These are phyloP conservation scores for Merops nubicus DNA, from an alignment of 2,113 vertebrate species.

Conservation along the genomic window DNA sequence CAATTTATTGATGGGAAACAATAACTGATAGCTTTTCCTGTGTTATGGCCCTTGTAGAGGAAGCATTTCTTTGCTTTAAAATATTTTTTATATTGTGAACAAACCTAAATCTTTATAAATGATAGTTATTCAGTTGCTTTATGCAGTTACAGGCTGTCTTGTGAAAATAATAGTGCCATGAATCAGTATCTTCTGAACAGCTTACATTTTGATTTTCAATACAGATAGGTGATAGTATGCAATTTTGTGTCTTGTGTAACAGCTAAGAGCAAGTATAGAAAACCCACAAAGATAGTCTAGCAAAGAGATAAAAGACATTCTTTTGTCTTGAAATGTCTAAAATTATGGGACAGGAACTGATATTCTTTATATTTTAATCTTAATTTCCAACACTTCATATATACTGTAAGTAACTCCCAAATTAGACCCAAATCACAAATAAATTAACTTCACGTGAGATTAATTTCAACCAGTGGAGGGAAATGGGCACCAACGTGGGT, in stretches of 20 bases:
- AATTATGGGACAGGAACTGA: not conserved
- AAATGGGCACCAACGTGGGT: not conserved
- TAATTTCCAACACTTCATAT: not conserved
- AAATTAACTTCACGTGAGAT: not conserved
- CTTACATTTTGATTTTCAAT: not conserved
- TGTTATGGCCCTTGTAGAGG: not conserved
- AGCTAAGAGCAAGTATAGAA: not conserved
- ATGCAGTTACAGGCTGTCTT: not conserved
- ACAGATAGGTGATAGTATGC: not conserved
- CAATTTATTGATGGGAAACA: not conserved
- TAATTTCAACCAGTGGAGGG: not conserved
- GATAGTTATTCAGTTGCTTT: not conserved
- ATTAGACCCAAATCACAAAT: not conserved
- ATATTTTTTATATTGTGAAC: not conserved
- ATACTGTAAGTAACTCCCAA: not conserved
- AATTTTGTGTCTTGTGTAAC: not conserved
- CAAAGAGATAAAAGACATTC: not conserved
- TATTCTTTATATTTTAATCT: not conserved
- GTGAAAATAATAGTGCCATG: not conserved
- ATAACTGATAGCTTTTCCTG: not conserved
- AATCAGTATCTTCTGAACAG: not conserved
- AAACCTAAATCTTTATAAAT: not conserved
- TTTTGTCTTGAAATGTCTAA: not conserved
- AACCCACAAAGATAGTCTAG: not conserved
- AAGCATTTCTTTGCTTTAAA: not conserved